Conservation (phyloP, 2,888 invertebrate genomes). For the Rhabditoides inermis region DNA sequence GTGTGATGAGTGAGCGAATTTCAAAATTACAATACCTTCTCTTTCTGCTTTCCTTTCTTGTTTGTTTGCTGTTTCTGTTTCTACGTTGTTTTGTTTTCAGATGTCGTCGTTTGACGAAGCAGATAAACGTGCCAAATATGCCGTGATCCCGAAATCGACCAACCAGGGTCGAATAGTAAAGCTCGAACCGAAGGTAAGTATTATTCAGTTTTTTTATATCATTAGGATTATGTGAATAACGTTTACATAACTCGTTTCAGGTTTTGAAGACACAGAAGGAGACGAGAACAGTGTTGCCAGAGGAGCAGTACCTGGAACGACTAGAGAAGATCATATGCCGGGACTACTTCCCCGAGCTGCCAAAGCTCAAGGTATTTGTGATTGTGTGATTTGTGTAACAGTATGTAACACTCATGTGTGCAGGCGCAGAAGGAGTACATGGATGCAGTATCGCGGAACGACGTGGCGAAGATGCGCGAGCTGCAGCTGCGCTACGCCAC, state of each 20-base stretch:
- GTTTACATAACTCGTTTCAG: conserved; percentile 9
- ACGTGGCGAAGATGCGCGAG: conserved; percentile 74
- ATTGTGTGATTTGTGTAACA: not conserved
- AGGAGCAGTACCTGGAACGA: conserved; percentile 73
- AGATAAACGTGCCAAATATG: conserved; percentile 31
- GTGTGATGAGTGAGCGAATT: too few species aligned
- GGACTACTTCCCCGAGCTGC: conserved; percentile 92
- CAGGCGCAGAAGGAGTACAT: conserved; percentile 56
- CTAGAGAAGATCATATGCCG: conserved; percentile 89
- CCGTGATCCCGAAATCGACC: conserved; percentile 24
- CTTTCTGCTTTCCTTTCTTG: too few species aligned
- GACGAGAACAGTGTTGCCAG: conserved; percentile 64
- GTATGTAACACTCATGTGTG: conserved; percentile 4
- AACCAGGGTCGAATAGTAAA: too few species aligned
- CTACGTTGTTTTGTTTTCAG: too few species aligned
- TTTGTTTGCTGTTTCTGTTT: too few species aligned
- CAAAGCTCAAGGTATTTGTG: conserved; percentile 68
- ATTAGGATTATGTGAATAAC: not conserved
- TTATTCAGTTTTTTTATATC: not conserved
- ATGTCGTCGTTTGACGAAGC: conserved; percentile 40
- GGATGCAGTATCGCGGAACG: conserved; percentile 81
- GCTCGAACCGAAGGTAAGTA: conserved; percentile 26
- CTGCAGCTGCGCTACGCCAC: conserved; percentile 63
- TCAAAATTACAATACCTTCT: too few species aligned
- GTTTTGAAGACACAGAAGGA: conserved; percentile 31